Base-by-base conservation (phyloP, 2,888 invertebrate species). In the Taphrorychus bicolor region DNA sequence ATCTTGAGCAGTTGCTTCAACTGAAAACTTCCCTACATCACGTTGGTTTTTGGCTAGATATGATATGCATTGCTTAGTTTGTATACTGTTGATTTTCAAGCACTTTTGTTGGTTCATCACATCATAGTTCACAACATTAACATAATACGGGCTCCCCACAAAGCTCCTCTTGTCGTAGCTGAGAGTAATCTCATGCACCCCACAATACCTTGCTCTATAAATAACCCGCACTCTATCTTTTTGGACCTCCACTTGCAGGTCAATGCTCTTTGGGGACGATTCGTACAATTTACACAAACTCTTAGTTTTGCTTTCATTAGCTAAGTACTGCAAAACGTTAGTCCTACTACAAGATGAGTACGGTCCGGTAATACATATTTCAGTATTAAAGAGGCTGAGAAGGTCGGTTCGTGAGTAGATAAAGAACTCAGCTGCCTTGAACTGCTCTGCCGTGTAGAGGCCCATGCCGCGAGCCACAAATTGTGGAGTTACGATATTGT, bases 381-480 rank as follows among this genome's bases (percentile, higher is more conserved):
- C 70, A 9, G 82, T 72, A 61, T 73, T 74, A 9, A 69, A 71
- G 45, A 73, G 71, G 11, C 66, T 71, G 0, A 59, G 52, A 7
- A 61, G 69, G 49, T 69, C 66, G 4, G 70, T 70, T 66, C 79
- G 78, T 0, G 78, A 75, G 73, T 88, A 88, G 66, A 89, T 81
- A 79, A 87, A 88, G 76, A 89, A 88, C 53, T 82, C 79, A 59
- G 85, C 83, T 78, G 85, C 85, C 68, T 84, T 84, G 64, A 86
- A 82, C 54, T 86, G 82, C 78, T 87, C 87, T 21, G 87, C 87
- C 32, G 86, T 86, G 32, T 84, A 81, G 17, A 89, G 78, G 0
- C 88, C 89, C 78, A 88, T 86, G 7, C 89, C 88, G 77, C 86
- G 83, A 0, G 86, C 88, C 2, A 87, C 82, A 74, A 87, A 88